phyloP scores from a whole-genome alignment of 1,140 invertebrate species.

The Babylonia areolata region DNA sequence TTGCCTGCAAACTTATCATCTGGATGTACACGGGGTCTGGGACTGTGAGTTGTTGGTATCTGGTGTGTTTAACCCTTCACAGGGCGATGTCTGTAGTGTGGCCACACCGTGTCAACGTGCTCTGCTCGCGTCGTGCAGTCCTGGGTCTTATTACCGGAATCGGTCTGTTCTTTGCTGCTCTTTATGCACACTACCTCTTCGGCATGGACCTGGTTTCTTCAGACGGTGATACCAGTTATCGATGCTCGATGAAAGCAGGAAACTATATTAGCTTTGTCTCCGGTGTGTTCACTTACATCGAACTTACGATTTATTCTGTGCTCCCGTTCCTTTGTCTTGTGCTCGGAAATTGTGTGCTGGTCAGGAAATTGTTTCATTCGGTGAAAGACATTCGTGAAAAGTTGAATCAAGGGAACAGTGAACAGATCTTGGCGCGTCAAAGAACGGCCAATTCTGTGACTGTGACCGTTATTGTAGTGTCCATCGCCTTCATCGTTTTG shows the following conservation, averaged over 20 bases:
- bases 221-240: background rate
- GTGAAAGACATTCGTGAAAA: background rate
- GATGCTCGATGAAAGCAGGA: background rate
- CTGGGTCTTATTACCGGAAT: background rate
- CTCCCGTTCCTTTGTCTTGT: background rate
- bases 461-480: background rate
- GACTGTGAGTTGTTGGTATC: slow-evolving; percentile 1
- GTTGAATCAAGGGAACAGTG: background rate
- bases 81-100: slow-evolving; percentile 6
- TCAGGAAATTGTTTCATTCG: background rate
- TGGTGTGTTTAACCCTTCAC: background rate
- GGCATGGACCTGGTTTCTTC: background rate
- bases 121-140: background rate
- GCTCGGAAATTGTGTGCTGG: background rate
- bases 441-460: background rate
- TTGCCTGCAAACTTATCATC: background rate
- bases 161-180: background rate
- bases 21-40: background rate
- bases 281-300: background rate
- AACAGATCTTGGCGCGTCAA: background rate
- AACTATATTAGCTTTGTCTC: background rate
- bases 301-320: background rate
- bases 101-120: slow-evolving; percentile 2
- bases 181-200: background rate
- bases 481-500: background rate